Evolutionary conservation across 2,113 vertebrate species (phyloP).

Genomic region (Nasalis larvatus): DNA sequence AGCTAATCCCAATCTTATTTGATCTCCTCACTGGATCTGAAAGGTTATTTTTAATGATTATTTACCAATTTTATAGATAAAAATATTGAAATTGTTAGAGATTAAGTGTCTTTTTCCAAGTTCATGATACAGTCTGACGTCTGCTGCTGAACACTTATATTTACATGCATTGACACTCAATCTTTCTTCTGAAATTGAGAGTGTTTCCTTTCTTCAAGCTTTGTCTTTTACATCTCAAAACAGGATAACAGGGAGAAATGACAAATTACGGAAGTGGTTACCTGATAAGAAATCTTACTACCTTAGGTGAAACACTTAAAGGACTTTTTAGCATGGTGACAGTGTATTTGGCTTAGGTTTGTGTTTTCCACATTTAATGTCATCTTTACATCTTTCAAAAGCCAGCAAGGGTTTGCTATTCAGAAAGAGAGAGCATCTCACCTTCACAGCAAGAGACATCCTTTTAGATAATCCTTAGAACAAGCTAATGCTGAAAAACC

Average conservation of each 20-base stretch:
- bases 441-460: slow-evolving; percentile 68
- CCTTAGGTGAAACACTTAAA: not conserved
- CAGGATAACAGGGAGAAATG: not conserved
- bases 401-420: slow-evolving; percentile 54
- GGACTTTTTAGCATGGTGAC: not conserved
- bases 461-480: slow-evolving; percentile 74
- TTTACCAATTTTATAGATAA: not conserved
- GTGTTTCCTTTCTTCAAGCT: not conserved
- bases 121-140: not conserved
- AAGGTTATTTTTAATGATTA: not conserved
- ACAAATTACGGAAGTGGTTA: not conserved
- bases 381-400: slow-evolving; percentile 58
- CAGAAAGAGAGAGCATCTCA: slow-evolving; percentile 29
- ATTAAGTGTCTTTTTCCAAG: not conserved
- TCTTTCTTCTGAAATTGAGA: not conserved
- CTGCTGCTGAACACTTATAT: not conserved
- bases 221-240: not conserved
- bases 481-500: slow-evolving; percentile 73
- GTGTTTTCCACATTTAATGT: slow-evolving; percentile 8
- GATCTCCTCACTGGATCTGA: not conserved
- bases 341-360: not conserved
- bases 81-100: not conserved
- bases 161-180: not conserved
- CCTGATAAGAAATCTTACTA: not conserved
- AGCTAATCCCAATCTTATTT: not conserved